These are phyloP conservation scores for Volucella bombylans DNA, from an alignment of 2,888 invertebrate species.

Conservation along the genomic window DNA sequence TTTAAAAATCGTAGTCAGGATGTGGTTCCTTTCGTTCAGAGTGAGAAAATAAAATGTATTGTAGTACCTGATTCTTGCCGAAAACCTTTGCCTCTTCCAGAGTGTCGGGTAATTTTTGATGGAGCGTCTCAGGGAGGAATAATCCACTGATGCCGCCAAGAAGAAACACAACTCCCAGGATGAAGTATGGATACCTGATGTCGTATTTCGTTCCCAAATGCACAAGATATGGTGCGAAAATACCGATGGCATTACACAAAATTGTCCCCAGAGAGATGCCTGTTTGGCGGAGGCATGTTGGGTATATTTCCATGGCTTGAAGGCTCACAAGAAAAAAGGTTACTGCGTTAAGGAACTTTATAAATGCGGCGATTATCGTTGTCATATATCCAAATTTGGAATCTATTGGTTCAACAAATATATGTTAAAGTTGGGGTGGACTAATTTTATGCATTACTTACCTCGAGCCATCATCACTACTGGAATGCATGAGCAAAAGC, in stretches of 20 bases:
- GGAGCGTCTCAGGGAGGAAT: slow-evolving; percentile 86
- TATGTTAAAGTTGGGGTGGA: not conserved
- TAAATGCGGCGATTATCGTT: slow-evolving; percentile 82
- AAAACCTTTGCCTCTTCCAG: slow-evolving; percentile 85
- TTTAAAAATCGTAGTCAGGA: slow-evolving; percentile 65
- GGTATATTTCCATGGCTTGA: slow-evolving; percentile 87
- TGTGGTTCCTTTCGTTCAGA: slow-evolving; percentile 56
- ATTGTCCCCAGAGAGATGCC: slow-evolving; percentile 86
- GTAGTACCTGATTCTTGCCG: slow-evolving; percentile 83
- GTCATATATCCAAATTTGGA: slow-evolving; percentile 78
- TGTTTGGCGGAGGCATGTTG: slow-evolving; percentile 86
- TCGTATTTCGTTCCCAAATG: slow-evolving; percentile 83
- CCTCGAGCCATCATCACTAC: slow-evolving; percentile 81
- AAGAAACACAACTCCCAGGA: slow-evolving; percentile 82
- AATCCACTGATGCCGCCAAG: slow-evolving; percentile 83
- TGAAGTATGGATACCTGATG: slow-evolving; percentile 82
- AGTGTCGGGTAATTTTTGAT: slow-evolving; percentile 86
- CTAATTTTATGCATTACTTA: slow-evolving; percentile 71
- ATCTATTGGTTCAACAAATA: slow-evolving; percentile 75
- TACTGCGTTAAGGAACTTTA: slow-evolving; percentile 84
- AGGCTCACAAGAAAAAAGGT: slow-evolving; percentile 85
- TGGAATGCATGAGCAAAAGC: slow-evolving; percentile 82
- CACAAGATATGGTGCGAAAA: slow-evolving; percentile 85
- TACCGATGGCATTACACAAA: slow-evolving; percentile 84
- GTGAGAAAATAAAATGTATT: slow-evolving; percentile 76